These are phyloP conservation scores for Stichopus horrens DNA, from an alignment of 53 echinoderm and acorn worm species.

Conservation along the genomic window DNA sequence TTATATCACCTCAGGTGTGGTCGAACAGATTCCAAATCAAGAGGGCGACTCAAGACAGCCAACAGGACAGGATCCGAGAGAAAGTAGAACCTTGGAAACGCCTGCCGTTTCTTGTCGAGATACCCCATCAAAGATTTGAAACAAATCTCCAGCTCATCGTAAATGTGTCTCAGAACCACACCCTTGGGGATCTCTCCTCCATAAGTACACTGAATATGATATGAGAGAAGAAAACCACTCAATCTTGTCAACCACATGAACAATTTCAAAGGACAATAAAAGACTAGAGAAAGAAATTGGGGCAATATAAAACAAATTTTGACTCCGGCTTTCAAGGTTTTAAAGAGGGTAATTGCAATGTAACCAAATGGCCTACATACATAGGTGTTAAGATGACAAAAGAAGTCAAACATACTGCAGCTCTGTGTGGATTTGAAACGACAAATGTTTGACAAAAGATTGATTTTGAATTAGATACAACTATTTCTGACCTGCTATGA, in stretches of 20 bases:
- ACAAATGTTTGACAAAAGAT: too few species aligned
- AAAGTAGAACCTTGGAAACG: conserved; percentile 97
- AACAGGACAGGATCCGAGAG: conserved; percentile 94
- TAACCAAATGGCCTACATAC: too few species aligned
- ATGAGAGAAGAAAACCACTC: background rate
- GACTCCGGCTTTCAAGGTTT: too few species aligned
- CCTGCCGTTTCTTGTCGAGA: conserved; percentile 95
- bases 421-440: too few species aligned
- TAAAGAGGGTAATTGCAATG: too few species aligned
- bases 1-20: conserved; percentile 85
- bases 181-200: conserved; percentile 97
- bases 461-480: too few species aligned
- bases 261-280: background rate
- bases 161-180: conserved; percentile 87
- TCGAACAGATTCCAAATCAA: conserved; percentile 88
- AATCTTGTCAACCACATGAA: background rate
- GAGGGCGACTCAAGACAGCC: conserved; percentile 88
- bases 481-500: too few species aligned
- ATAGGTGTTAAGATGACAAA: too few species aligned
- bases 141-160: conserved; percentile 96
- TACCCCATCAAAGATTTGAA: conserved; percentile 95
- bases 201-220: conserved; percentile 70
- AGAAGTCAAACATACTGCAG: too few species aligned
- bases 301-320: too few species aligned
- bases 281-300: background rate